These are phyloP conservation scores for Drosophila mojavensis DNA, from an alignment of 1,140 invertebrate species.

Conservation along the genomic window DNA sequence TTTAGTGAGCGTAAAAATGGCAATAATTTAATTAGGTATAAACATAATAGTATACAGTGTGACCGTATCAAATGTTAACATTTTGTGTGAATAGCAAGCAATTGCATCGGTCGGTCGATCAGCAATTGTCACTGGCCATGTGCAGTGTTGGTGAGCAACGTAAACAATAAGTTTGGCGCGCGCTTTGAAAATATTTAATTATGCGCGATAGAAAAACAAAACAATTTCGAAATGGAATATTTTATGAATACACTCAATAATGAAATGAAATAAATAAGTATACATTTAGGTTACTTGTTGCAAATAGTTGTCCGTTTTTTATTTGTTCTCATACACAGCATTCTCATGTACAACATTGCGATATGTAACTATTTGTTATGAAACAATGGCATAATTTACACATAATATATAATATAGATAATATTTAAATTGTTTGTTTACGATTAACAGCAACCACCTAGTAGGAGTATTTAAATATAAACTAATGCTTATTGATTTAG, in stretches of 20 bases:
- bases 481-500: constrained; percentile 27
- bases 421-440: constrained; percentile 22
- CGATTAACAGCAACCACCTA: constrained; percentile 53
- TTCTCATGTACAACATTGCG: constrained; percentile 32
- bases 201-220: too few relatives aligned
- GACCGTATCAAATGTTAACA: constrained; percentile 17
- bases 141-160: constrained; percentile 1
- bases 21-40: too few relatives aligned
- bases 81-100: neutral
- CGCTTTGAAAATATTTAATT: too few relatives aligned
- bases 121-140: neutral
- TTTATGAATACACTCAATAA: too few relatives aligned
- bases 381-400: constrained; percentile 48
- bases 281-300: neutral
- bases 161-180: neutral
- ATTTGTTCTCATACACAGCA: constrained; percentile 36
- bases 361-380: constrained; percentile 46
- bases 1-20: too few relatives aligned
- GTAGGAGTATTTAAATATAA: constrained; percentile 49
- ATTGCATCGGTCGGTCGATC: constrained; percentile 20
- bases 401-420: constrained; percentile 14
- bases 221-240: too few relatives aligned
- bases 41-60: constrained; percentile 52
- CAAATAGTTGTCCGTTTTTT: constrained; percentile 24
- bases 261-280: too few relatives aligned